These are phyloP conservation scores for Schrankia costaestrigalis DNA, from an alignment of 2,888 invertebrate genomes.

Conservation along the genomic window DNA sequence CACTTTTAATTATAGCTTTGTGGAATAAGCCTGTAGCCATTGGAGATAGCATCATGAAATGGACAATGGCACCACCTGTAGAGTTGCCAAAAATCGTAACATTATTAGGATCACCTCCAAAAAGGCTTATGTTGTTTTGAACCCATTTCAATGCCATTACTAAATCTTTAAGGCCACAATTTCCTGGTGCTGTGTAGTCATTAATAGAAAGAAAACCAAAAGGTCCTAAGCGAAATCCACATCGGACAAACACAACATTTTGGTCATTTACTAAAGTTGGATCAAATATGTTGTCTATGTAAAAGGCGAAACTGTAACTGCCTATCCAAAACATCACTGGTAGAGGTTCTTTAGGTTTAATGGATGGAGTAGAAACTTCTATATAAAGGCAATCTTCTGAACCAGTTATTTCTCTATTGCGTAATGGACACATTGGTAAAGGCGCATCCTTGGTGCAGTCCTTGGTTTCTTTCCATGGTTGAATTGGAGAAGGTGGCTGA, in stretches of 20 bases:
- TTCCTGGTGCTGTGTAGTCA: conserved; percentile 68
- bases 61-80: conserved; percentile 68
- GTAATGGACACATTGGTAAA: conserved; percentile 21
- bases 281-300: conserved; percentile 54
- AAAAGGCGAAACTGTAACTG: conserved; percentile 50
- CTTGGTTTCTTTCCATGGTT: conserved; percentile 49
- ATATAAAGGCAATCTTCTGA: conserved; percentile 73
- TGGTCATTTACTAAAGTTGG: conserved; percentile 55
- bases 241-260: conserved; percentile 62
- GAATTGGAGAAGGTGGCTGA: conserved; percentile 57
- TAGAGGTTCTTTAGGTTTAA: conserved; percentile 50
- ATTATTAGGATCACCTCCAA: conserved; percentile 71
- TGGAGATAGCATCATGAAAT: conserved; percentile 72
- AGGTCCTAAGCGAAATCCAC: conserved; percentile 68
- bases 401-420: conserved; percentile 34
- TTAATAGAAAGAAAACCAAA: conserved; percentile 71
- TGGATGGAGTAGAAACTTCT: conserved; percentile 56
- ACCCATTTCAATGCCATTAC: conserved; percentile 71
- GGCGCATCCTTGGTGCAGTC: conserved; percentile 57
- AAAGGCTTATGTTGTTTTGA: conserved; percentile 58
- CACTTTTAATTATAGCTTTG: conserved; percentile 71
- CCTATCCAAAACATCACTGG: conserved; percentile 79
- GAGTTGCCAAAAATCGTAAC: conserved; percentile 74
- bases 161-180: conserved; percentile 70
- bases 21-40: conserved; percentile 72